These are phyloP conservation scores for Chironomus tepperi DNA, from an alignment of 1,140 invertebrate species.

Conservation along the genomic window DNA sequence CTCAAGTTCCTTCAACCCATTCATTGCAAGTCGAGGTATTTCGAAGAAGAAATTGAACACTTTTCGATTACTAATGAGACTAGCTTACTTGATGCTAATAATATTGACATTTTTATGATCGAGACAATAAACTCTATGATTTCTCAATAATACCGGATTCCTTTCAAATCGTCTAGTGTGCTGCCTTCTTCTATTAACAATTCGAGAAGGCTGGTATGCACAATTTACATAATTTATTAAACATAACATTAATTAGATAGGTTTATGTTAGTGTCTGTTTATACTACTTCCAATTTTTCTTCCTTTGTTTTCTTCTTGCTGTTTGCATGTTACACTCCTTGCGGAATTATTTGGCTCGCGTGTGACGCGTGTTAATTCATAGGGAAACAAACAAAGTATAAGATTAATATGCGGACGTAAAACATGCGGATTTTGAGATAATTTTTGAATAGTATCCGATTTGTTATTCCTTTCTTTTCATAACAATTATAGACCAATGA, in stretches of 20 bases:
- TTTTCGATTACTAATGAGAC: neutral
- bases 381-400: neutral
- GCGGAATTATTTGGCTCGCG: neutral
- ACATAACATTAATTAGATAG: slow-evolving; percentile 8
- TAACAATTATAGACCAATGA: no score
- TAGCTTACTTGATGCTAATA: neutral
- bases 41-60: neutral
- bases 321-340: neutral
- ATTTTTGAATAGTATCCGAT: no score
- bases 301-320: neutral
- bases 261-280: neutral
- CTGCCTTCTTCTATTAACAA: neutral
- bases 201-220: neutral
- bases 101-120: neutral
- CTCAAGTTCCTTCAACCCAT: no score
- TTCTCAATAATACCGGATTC: neutral
- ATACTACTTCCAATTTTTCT: slow-evolving; percentile 6
- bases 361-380: neutral
- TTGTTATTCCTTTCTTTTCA: no score
- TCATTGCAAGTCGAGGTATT: no score
- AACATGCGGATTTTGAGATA: no score
- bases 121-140: neutral
- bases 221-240: slow-evolving; percentile 19
- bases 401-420: neutral
- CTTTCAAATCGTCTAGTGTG: neutral